phyloP scores from a whole-genome alignment of 1,140 invertebrate genomes.

The Brachionus koreanus region DNA sequence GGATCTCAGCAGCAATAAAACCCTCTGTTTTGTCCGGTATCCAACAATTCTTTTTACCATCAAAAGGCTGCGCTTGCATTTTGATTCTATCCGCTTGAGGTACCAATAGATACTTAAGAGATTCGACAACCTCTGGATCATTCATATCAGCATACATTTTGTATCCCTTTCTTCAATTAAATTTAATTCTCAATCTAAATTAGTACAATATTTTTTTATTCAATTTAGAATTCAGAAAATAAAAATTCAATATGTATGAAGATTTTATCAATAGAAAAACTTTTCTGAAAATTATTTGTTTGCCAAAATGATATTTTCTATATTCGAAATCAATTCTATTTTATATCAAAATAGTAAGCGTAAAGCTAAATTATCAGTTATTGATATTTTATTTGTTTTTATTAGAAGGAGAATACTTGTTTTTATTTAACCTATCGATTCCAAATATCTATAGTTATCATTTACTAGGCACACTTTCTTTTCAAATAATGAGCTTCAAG shows the following conservation, averaged over 20 bases:
- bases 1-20: no score
- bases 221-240: neutral
- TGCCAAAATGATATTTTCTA: neutral
- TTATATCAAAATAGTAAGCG: constrained; percentile 11
- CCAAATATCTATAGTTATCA: neutral
- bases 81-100: constrained; percentile 44
- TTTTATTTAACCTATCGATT: constrained; percentile 10
- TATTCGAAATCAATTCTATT: neutral
- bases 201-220: neutral
- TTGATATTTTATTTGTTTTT: constrained; percentile 29
- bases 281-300: no score
- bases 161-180: neutral
- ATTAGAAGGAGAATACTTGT: constrained; percentile 8
- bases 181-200: constrained; percentile 7
- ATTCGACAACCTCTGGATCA: constrained; percentile 44
- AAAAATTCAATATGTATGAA: neutral
- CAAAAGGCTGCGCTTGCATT: constrained; percentile 85
- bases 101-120: constrained; percentile 40
- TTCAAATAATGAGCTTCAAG: constrained; percentile 20
- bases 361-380: constrained; percentile 24
- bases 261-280: neutral
- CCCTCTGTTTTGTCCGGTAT: constrained; percentile 94
- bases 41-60: constrained; percentile 99
- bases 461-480: constrained; percentile 1
- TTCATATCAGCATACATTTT: constrained; percentile 42